Evolutionary conservation across 2,888 invertebrate species (phyloP).

Genomic region (Ditylenchus weischeri): DNA sequence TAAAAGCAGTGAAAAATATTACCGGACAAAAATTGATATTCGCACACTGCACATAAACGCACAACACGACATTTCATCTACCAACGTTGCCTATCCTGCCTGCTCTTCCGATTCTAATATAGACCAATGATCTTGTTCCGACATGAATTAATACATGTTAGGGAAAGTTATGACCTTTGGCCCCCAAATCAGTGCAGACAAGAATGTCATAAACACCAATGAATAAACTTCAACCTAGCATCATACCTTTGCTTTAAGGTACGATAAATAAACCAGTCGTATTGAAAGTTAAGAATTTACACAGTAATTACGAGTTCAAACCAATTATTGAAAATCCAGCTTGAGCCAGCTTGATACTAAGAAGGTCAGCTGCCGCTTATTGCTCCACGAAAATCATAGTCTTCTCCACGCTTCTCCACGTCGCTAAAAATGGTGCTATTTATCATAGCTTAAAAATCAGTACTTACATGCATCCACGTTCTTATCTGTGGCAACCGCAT

Average conservation of each 20-base stretch:
- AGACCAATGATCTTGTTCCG: conserved; percentile 17
- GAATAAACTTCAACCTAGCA: conserved; percentile 20
- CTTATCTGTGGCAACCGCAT: not conserved
- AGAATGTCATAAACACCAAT: conserved; percentile 21
- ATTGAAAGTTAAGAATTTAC: not conserved
- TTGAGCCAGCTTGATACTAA: conserved; percentile 25
- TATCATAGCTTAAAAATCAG: conserved; percentile 1
- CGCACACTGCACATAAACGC: no score
- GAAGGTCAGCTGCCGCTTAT: conserved; percentile 21
- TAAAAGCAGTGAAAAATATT: no score
- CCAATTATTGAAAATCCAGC: conserved; percentile 18
- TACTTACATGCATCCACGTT: conserved; percentile 10
- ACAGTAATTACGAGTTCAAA: conserved; percentile 15
- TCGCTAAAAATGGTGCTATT: not conserved
- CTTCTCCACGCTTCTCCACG: conserved; percentile 8
- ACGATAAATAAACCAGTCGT: conserved; percentile 4
- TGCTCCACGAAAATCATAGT: conserved; percentile 26
- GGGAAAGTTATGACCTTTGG: conserved; percentile 25
- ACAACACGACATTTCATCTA: no score
- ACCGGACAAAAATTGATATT: no score
- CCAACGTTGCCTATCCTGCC: conserved; percentile 26
- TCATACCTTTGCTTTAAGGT: conserved; percentile 21
- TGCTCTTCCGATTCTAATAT: conserved; percentile 26
- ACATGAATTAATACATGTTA: conserved; percentile 26
- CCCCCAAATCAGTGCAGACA: conserved; percentile 26